Evolutionary conservation across 2,113 vertebrate species (phyloP).

Genomic region (Shinisaurus crocodilurus): DNA sequence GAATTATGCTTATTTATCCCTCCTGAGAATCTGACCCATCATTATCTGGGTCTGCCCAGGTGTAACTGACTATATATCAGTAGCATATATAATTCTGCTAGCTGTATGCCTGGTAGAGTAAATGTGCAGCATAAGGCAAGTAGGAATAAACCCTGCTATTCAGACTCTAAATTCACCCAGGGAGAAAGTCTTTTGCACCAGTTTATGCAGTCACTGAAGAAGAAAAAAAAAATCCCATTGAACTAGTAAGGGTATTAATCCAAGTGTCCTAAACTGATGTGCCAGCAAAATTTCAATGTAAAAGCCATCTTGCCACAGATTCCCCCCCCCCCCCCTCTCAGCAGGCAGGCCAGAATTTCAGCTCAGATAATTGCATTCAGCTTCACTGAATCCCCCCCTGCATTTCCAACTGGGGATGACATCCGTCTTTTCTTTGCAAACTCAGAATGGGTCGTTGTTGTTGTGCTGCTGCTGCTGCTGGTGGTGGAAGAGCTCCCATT

Average conservation of each 20-base stretch:
- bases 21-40: not conserved
- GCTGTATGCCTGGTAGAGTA: fast-evolving
- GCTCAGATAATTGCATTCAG: slow-evolving; percentile 29
- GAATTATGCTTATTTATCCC: not conserved
- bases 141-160: not conserved
- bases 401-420: not conserved
- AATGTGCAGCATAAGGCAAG: not conserved
- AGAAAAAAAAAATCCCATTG: not conserved
- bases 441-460: not conserved
- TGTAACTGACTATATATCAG: not conserved
- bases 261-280: not conserved
- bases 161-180: slow-evolving; percentile 18
- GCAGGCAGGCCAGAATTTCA: slow-evolving; percentile 23
- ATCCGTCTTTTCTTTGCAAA: not conserved
- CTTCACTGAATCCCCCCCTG: slow-evolving; percentile 9
- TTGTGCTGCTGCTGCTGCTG: not conserved
- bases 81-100: not conserved
- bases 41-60: not conserved
- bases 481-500: slow-evolving; percentile 16
- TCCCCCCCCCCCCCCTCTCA: not conserved
- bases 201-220: slow-evolving; percentile 13
- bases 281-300: slow-evolving; percentile 28
- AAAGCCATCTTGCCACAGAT: slow-evolving; percentile 24
- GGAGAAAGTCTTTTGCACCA: not conserved
- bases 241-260: slow-evolving; percentile 9